Percentiles rank a stretch among this genome's conserved stretches.
Conservation (phyloP, 2,113 vertebrate species). For the Microtus richardsoni region DNA sequence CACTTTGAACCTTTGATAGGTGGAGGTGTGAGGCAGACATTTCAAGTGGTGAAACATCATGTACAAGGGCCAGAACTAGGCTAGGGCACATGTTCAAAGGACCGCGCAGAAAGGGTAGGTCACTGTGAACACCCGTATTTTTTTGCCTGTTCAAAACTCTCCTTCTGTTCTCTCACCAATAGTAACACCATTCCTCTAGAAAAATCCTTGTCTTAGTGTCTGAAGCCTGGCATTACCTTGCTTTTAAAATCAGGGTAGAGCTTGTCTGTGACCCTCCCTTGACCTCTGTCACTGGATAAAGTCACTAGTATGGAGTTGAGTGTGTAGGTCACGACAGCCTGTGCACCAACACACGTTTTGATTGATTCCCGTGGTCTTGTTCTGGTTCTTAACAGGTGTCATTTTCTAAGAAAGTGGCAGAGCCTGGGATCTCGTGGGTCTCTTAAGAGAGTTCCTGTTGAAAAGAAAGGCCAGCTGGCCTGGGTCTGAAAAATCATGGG, state of each 20-base stretch:
- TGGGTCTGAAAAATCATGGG: too few species aligned
- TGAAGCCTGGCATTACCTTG: not conserved
- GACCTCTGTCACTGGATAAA: not conserved
- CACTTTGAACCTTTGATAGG: constrained; percentile 73
- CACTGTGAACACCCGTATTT: constrained; percentile 29
- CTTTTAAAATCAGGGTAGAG: not conserved
- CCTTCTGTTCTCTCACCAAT: constrained; percentile 4
- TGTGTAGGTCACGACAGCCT: not conserved
- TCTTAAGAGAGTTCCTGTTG: not conserved
- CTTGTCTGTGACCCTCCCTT: not conserved
- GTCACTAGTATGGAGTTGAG: not conserved
- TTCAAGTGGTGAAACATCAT: constrained; percentile 45
- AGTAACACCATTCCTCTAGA: constrained; percentile 14
- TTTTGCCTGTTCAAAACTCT: constrained; percentile 43
- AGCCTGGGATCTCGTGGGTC: not conserved
- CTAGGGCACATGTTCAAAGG: constrained; percentile 17
- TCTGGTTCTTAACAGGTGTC: not conserved
- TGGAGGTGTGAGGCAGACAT: constrained; percentile 53
- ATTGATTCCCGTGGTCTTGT: not conserved
- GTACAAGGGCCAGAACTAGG: constrained; percentile 43
- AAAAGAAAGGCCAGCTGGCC: not conserved
- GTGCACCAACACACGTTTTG: not conserved
- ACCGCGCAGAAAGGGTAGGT: constrained; percentile 14
- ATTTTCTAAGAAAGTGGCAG: not conserved
- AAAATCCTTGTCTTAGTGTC: not conserved